Percentiles rank a stretch among this genome's conserved stretches.
phyloP scores from a whole-genome alignment of 1,140 invertebrate species.

The Sitobion miscanthi region DNA sequence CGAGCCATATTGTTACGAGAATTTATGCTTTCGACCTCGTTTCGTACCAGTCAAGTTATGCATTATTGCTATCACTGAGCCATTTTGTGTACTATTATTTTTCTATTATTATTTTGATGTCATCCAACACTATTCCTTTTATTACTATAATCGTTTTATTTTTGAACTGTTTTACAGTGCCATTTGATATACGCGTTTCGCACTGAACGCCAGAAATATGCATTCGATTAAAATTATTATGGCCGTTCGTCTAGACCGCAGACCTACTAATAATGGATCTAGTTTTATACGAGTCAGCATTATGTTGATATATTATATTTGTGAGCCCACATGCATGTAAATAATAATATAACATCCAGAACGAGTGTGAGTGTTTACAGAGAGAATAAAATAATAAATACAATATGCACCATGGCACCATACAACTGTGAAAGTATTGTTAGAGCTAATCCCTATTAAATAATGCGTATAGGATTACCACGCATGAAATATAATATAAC shows the following conservation, averaged over 20 bases:
- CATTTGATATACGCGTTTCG: not conserved
- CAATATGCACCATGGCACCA: not conserved
- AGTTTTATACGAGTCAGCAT: not conserved
- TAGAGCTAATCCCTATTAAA: not conserved
- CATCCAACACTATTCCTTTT: not conserved
- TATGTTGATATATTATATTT: not conserved
- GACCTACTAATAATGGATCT: constrained; percentile 22
- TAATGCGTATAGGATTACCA: not conserved
- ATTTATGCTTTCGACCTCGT: constrained; percentile 16
- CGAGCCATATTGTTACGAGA: constrained; percentile 33
- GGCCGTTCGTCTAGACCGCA: constrained; percentile 7
- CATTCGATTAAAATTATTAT: constrained; percentile 29
- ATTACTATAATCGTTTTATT: not conserved
- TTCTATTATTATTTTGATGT: not conserved
- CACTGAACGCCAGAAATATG: constrained; percentile 22
- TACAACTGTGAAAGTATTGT: not conserved
- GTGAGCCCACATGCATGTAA: not conserved
- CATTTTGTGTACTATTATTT: not conserved
- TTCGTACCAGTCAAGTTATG: not conserved
- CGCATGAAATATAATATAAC: not conserved
- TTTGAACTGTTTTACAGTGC: not conserved
- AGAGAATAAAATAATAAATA: constrained; percentile 12
- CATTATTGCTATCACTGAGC: not conserved
- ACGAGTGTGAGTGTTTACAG: not conserved
- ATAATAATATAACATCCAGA: not conserved